Conservation (phyloP, 2,797 vertebrate genomes). For the Periophthalmus magnuspinnatus region DNA sequence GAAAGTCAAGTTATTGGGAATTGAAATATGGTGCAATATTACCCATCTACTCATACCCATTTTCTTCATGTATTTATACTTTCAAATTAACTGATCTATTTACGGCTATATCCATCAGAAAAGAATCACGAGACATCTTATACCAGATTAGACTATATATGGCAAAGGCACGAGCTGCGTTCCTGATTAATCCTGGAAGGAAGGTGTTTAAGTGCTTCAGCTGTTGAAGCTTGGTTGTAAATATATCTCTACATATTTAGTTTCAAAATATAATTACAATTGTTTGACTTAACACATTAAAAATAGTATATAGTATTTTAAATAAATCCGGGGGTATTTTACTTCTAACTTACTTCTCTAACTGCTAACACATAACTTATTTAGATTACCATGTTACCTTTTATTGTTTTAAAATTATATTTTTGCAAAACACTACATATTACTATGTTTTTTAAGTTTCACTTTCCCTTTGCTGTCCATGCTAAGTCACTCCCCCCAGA, state of each 20-base stretch:
- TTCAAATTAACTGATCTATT: neutral
- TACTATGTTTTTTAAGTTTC: too few relatives aligned
- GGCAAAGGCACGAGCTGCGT: neutral
- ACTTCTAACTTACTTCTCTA: too few relatives aligned
- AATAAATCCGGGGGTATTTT: too few relatives aligned
- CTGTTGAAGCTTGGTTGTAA: conserved; percentile 21
- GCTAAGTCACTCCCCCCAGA: too few relatives aligned
- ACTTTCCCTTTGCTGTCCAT: too few relatives aligned
- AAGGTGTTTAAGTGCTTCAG: conserved; percentile 41
- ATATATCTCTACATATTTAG: conserved; percentile 2
- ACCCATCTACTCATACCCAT: neutral
- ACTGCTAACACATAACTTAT: too few relatives aligned
- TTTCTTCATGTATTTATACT: neutral
- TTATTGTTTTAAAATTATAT: too few relatives aligned
- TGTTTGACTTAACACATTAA: neutral
- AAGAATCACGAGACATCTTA: neutral
- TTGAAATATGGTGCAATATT: neutral
- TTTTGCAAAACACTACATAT: too few relatives aligned
- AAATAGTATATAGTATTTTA: too few relatives aligned
- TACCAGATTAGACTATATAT: neutral
- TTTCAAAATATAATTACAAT: conserved; percentile 12
- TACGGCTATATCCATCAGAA: neutral
- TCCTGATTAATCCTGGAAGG: conserved; percentile 2
- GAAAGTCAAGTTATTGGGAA: too few relatives aligned
- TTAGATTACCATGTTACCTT: too few relatives aligned